phyloP scores from a whole-genome alignment of 2,797 vertebrate species.

The Crocodylus rhombifer region DNA sequence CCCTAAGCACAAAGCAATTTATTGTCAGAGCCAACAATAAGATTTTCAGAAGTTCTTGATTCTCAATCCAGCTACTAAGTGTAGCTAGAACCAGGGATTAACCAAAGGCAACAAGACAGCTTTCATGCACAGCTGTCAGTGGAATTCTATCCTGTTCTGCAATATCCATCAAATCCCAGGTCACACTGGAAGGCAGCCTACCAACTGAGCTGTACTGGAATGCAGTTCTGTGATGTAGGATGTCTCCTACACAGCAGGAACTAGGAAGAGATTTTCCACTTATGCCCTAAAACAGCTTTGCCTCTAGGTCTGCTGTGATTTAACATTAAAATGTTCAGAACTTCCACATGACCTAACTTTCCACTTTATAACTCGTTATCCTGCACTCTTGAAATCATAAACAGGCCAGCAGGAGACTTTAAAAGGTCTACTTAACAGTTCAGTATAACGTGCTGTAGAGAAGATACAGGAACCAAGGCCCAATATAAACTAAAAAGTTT shows the following conservation, averaged over 20 bases:
- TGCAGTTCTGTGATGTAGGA: rapidly evolving
- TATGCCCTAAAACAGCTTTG: slow-evolving; percentile 14
- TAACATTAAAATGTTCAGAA: slow-evolving; percentile 14
- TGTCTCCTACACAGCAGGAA: not conserved
- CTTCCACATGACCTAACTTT: not conserved
- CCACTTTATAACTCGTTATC: not conserved
- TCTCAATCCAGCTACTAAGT: not conserved
- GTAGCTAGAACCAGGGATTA: not conserved
- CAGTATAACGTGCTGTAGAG: not conserved
- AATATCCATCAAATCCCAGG: not conserved
- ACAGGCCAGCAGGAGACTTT: not conserved
- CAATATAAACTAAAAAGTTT: slow-evolving; percentile 3
- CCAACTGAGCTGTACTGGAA: not conserved
- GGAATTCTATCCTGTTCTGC: not conserved
- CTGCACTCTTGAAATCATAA: not conserved
- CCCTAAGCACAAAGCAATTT: not conserved
- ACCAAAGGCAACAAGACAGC: not conserved
- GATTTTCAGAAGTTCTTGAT: not conserved
- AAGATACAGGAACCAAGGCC: not conserved
- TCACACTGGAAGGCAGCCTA: not conserved
- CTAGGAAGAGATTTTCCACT: slow-evolving; percentile 18
- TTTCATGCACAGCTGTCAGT: not conserved
- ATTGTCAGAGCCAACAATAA: not conserved
- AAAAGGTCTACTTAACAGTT: not conserved
- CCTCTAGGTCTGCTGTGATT: not conserved